Evolutionary conservation across 2,888 invertebrate genomes (phyloP), one percentile per base, ranked within the genome.

Genomic region (Sympetrum striolatum): DNA sequence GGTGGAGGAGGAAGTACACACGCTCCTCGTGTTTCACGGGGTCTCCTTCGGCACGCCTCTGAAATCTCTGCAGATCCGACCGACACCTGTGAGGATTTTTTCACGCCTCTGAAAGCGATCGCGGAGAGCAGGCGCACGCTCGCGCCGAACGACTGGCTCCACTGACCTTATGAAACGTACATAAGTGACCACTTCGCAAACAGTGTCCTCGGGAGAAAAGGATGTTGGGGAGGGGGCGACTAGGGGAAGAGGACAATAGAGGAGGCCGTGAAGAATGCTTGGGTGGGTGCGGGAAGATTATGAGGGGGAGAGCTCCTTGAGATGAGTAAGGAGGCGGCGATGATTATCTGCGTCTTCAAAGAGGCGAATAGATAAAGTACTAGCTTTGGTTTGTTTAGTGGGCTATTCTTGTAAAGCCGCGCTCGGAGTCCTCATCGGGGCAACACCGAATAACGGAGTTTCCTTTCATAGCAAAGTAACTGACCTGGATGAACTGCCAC

Each of bases 141-240:
- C 35, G 15, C 82, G 22, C 82, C 58, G 60, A 37, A 86, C 37
- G 86, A 48, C 44, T 48, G 81, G 58, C 86, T 37, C 31, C 64
- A 58, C 82, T 58, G 73, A 73, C 73, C 73, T 73, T 31, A 73
- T 12, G 73, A 73, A 31, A 73, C 73, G 73, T 22, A 25, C 73
- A 31, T 31, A 73, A 73, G 73, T 73, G 73, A 73, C 73, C 64
- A 60, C 60, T 64, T 86, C 35, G 60, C 86, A 86, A 86, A 86
- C 86, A 86, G 37, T 60, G 86, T 86, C 86, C 60, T 86, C 86
- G 86, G 86, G 86, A 86, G 58, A 48, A 44, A 82, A 31, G 82
- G 58, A 82, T 44, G 44, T 44, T 25, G 81, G 37, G 44, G 80
- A n/a, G 0, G 39, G 31, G 31, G 35, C 25, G 39, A n/a, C 39